Conservation (phyloP, 2,888 invertebrate species). For the Leptogaster cylindrica region DNA sequence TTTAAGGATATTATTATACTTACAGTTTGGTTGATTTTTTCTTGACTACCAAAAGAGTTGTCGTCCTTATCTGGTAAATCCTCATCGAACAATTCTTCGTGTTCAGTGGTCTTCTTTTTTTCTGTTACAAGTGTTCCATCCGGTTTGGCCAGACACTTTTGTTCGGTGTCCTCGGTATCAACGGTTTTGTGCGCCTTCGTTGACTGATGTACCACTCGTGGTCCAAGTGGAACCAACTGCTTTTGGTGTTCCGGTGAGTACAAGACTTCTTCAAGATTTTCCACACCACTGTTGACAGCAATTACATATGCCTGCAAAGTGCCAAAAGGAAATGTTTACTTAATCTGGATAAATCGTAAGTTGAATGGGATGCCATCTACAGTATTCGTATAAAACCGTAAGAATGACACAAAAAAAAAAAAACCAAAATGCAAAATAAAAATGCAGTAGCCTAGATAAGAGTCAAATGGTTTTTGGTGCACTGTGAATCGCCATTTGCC, state of each 20-base stretch:
- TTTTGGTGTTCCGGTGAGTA: slow-evolving; percentile 68
- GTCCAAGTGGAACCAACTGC: slow-evolving; percentile 71
- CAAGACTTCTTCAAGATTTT: slow-evolving; percentile 76
- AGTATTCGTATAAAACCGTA: too few relatives aligned
- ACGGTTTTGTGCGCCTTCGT: slow-evolving; percentile 79
- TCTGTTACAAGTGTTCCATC: slow-evolving; percentile 89
- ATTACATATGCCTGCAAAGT: slow-evolving; percentile 75
- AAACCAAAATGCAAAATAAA: too few relatives aligned
- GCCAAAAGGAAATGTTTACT: background rate
- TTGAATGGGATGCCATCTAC: too few relatives aligned
- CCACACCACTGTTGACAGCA: slow-evolving; percentile 70
- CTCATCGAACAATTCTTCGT: slow-evolving; percentile 83
- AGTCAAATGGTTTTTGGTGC: too few relatives aligned
- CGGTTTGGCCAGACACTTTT: slow-evolving; percentile 76
- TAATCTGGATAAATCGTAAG: too few relatives aligned
- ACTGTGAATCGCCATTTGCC: too few relatives aligned
- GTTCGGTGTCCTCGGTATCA: slow-evolving; percentile 84
- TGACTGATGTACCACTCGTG: slow-evolving; percentile 76
- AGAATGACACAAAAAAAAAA: too few relatives aligned
- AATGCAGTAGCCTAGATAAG: too few relatives aligned
- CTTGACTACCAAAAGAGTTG: slow-evolving; percentile 54
- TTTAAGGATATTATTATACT: slow-evolving; percentile 44
- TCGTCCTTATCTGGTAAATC: slow-evolving; percentile 72
- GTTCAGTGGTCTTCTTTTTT: slow-evolving; percentile 80
- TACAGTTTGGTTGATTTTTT: slow-evolving; percentile 57